A percentile compares a stretch with the other conserved stretches of the same genome.
Evolutionary conservation across 2,113 vertebrate species (phyloP).

Genomic region (Lethenteron reissneri): DNA sequence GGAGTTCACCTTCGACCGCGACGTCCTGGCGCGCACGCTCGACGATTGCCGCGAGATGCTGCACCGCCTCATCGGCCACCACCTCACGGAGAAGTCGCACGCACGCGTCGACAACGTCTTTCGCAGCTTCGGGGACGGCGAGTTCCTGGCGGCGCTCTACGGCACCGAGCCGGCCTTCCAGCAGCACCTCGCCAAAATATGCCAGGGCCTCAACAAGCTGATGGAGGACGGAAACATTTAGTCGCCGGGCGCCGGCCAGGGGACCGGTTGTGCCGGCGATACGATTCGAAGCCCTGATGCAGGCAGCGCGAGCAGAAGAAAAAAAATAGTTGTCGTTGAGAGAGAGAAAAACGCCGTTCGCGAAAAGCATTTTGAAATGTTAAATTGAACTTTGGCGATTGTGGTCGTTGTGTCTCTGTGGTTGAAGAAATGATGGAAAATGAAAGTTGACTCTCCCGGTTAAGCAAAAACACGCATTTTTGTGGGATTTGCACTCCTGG

Average conservation of each 20-base stretch:
- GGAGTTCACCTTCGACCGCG: slow-evolving; percentile 58
- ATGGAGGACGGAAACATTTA: slow-evolving; percentile 54
- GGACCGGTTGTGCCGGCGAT: too few relatives aligned
- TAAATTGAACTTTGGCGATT: too few relatives aligned
- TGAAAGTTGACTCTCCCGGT: too few relatives aligned
- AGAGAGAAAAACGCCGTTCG: too few relatives aligned
- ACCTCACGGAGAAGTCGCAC: slow-evolving; percentile 60
- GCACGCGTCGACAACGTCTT: slow-evolving; percentile 56
- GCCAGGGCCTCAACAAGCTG: slow-evolving; percentile 44
- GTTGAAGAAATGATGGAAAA: too few relatives aligned
- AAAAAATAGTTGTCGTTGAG: too few relatives aligned
- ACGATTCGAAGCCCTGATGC: too few relatives aligned
- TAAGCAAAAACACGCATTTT: too few relatives aligned
- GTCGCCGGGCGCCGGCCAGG: slow-evolving; percentile 10
- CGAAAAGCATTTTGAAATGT: too few relatives aligned
- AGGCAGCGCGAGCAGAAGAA: too few relatives aligned
- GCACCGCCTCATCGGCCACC: slow-evolving; percentile 38
- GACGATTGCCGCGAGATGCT: slow-evolving; percentile 34
- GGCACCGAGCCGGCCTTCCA: slow-evolving; percentile 41
- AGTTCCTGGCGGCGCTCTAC: slow-evolving; percentile 43
- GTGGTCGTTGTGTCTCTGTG: too few relatives aligned
- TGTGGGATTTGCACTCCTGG: too few relatives aligned
- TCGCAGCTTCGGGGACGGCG: slow-evolving; percentile 40
- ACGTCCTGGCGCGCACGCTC: slow-evolving; percentile 31
- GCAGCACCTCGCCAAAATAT: slow-evolving; percentile 37